These are phyloP conservation scores for Frieseomelitta varia DNA, from an alignment of 1,140 invertebrate genomes.

Conservation along the genomic window DNA sequence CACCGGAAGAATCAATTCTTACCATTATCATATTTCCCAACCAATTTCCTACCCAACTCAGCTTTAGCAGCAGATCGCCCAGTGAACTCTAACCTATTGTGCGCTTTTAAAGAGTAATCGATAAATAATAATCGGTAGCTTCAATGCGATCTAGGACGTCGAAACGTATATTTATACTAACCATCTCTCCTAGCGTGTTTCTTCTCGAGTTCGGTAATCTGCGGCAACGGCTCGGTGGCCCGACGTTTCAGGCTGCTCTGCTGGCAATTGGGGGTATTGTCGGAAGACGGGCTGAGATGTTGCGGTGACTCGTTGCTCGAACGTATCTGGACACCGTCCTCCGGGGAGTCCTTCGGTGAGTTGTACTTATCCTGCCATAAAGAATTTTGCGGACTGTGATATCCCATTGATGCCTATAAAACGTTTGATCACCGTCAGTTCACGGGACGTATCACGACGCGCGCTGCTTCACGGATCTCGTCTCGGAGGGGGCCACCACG, in stretches of 20 bases:
- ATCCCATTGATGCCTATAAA: constrained; percentile 75
- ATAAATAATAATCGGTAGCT: not conserved
- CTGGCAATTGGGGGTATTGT: constrained; percentile 59
- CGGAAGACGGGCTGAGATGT: constrained; percentile 57
- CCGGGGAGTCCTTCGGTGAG: constrained; percentile 68
- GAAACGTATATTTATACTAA: constrained; percentile 51
- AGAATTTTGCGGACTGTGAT: constrained; percentile 70
- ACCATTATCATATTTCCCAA: no score
- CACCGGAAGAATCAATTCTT: not conserved
- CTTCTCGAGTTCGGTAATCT: constrained; percentile 73
- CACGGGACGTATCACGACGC: not conserved
- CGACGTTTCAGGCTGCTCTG: constrained; percentile 71
- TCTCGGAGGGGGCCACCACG: not conserved
- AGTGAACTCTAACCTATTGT: not conserved
- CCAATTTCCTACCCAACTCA: not conserved
- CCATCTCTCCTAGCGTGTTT: constrained; percentile 75
- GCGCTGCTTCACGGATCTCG: not conserved
- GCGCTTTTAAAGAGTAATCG: not conserved
- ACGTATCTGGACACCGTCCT: constrained; percentile 63
- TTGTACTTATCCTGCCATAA: constrained; percentile 77
- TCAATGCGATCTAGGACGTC: not conserved
- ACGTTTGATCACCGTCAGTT: constrained; percentile 31
- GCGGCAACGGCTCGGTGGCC: constrained; percentile 69
- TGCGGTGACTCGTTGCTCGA: constrained; percentile 67
- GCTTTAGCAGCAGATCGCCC: not conserved